Base-by-base conservation (phyloP, 2,888 invertebrate genomes). In the Cetonia aurata region DNA sequence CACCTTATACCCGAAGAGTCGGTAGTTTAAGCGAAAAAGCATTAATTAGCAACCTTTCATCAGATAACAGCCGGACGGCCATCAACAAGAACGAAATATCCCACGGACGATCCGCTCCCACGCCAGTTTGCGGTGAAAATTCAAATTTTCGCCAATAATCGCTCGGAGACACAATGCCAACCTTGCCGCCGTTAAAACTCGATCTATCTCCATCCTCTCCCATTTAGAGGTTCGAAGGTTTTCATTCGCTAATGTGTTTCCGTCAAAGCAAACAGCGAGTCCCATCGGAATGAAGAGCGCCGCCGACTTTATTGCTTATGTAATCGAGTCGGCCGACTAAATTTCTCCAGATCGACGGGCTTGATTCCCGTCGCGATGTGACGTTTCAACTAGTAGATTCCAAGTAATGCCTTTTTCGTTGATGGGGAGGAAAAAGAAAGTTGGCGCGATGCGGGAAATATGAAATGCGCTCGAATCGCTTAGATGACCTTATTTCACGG, bases 231-330 rank as follows among this genome's bases (percentile, higher is more conserved):
- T 31, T 31, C 31, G 62, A 48, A 62, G 62, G 69, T 71, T 75
- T 71, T 71, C 73, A 72, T 75, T 72, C 74, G 71, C 68, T 72
- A 74, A 72, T 74, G 75, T 75, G 74, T 75, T 73, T 62, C 69
- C 71, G 67, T 67, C 67, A 75, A 73, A 72, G 73, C 71, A 74
- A 75, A 75, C 75, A 75, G 53, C 33, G 60, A 57, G 60, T 62
- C 67, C 72, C 74, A 73, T 70, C 74, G 71, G 66, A 48, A 48
- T 52, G 67, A 62, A 70, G 72, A 52, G 62, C 62, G 19, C 15
- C 56, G 10, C 25, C 70, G 55, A 72, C 73, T 70, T 75, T 74
- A 75, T 75, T 75, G 75, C 75, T 72, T 72, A 71, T 75, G 75
- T 72, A 74, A 73, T 74, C 55, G 62, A 12, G 15, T 46, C 12